Evolutionary conservation across 1,140 invertebrate species (phyloP).

Genomic region (Pentalonia nigronervosa): DNA sequence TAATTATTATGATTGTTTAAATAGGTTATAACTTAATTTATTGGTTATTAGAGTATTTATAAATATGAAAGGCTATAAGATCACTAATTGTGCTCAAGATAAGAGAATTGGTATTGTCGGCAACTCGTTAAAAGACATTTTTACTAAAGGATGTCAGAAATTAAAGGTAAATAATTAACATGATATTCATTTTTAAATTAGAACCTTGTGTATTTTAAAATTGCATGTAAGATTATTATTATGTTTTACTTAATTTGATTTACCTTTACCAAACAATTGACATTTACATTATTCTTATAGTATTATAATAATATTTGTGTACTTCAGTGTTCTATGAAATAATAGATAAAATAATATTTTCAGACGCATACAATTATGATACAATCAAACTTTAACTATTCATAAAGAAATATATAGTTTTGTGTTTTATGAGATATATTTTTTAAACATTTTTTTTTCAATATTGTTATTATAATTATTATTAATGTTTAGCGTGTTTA

Average conservation of each 20-base stretch:
- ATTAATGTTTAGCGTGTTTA: no score
- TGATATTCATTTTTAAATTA: conserved; percentile 59
- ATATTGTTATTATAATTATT: no score
- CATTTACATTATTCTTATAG: neutral
- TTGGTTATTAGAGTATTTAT: neutral
- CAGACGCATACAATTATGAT: neutral
- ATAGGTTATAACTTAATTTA: neutral
- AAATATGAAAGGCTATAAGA: conserved; percentile 73
- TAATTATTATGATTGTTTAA: neutral
- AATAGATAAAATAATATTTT: neutral
- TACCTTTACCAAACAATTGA: neutral
- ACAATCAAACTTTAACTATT: neutral
- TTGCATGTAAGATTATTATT: neutral
- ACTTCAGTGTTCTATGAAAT: neutral
- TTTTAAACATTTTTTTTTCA: no score
- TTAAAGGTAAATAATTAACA: conserved; percentile 69
- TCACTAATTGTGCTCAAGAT: conserved; percentile 71
- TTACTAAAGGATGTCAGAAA: conserved; percentile 72
- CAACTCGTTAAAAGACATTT: conserved; percentile 70
- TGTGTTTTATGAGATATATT: neutral
- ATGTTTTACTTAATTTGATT: neutral
- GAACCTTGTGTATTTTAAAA: conserved; percentile 3
- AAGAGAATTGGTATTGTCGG: conserved; percentile 76
- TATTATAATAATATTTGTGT: neutral
- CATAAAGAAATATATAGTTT: neutral